A percentile compares a stretch with the other conserved stretches of the same genome.
Conservation (phyloP, 1,140 invertebrate species). For the Drosophila murphyi region DNA sequence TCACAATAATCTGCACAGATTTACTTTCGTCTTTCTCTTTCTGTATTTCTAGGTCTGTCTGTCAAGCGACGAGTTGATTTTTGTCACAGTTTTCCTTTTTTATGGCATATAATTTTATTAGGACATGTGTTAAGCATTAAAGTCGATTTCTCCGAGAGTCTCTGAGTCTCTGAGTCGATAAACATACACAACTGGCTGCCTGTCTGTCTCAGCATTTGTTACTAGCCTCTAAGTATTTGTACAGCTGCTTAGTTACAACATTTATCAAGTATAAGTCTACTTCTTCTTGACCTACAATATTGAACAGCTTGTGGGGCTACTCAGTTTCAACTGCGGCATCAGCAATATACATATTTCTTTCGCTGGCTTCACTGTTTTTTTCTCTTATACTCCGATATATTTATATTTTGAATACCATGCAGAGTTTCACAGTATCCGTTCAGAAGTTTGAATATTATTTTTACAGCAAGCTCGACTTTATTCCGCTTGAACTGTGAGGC, state of each 20-base stretch:
- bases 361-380: no score
- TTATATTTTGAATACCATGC: no score
- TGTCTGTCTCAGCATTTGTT: neutral
- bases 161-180: neutral
- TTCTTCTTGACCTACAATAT: no score
- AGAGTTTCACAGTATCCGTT: no score
- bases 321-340: no score
- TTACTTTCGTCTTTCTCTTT: constrained; percentile 13
- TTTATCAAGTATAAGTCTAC: neutral
- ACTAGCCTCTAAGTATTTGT: neutral
- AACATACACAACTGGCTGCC: neutral
- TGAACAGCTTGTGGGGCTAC: no score
- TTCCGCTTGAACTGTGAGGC: no score
- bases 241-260: neutral
- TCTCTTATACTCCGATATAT: no score
- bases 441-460: no score
- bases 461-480: no score
- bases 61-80: constrained; percentile 45
- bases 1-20: constrained; percentile 9
- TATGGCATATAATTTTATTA: constrained; percentile 12
- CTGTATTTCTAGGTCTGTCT: constrained; percentile 33
- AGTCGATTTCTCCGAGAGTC: neutral
- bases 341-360: no score
- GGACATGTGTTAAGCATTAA: constrained; percentile 1
- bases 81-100: constrained; percentile 28